Conservation (phyloP, 1,140 invertebrate genomes). For the Caenorhabditis inopinata region DNA sequence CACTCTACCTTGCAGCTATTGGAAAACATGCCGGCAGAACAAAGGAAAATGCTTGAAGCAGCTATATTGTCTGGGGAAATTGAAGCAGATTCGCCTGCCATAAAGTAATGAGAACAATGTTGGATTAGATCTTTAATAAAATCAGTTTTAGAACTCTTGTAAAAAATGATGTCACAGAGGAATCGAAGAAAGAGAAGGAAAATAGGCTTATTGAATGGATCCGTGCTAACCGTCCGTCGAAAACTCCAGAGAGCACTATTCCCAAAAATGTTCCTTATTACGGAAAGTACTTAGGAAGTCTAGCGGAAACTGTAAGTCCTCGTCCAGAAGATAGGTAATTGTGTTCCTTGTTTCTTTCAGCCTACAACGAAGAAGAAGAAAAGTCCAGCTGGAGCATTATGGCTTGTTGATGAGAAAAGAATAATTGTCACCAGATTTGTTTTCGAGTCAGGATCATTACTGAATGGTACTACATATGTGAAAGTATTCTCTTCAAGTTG, state of each 20-base stretch:
- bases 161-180: conserved; percentile 41
- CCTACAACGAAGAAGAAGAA: conserved; percentile 35
- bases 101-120: conserved; percentile 44
- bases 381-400: conserved; percentile 62
- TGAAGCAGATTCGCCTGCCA: conserved; percentile 47
- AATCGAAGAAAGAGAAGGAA: conserved; percentile 49
- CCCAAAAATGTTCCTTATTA: conserved; percentile 63
- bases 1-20: conserved; percentile 42
- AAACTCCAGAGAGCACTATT: conserved; percentile 38
- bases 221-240: conserved; percentile 60
- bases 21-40: conserved; percentile 51
- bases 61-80: conserved; percentile 58
- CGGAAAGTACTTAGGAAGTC: conserved; percentile 62
- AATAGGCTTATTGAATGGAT: conserved; percentile 62
- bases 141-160: conserved; percentile 42
- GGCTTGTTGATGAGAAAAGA: conserved; percentile 60
- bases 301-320: conserved; percentile 53
- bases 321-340: too few species aligned
- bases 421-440: conserved; percentile 63
- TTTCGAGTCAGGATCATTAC: conserved; percentile 56
- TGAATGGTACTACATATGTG: conserved; percentile 38
- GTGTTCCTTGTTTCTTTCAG: neutral
- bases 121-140: neutral
- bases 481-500: too few species aligned
- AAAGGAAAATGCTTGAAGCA: conserved; percentile 53